Evolutionary conservation across 2,888 invertebrate genomes (phyloP).

Genomic region (Drosophila niveifrons): DNA sequence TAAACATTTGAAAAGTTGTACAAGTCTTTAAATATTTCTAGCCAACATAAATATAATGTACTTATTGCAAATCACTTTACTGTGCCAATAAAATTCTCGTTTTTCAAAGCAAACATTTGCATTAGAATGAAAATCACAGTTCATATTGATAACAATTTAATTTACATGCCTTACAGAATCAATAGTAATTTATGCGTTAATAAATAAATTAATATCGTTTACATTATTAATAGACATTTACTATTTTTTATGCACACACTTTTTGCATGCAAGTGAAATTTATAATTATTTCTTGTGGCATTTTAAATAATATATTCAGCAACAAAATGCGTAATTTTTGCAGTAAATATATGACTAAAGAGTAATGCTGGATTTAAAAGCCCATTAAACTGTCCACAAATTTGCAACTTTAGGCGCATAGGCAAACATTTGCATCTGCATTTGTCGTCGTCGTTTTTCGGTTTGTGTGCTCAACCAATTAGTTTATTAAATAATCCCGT

Average conservation of each 20-base stretch:
- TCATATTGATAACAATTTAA: not conserved
- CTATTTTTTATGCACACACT: not conserved
- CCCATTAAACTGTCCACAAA: slow-evolving; percentile 23
- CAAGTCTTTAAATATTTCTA: too few relatives aligned
- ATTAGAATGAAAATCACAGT: not conserved
- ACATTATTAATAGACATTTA: not conserved
- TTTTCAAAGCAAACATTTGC: not conserved
- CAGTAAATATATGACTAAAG: slow-evolving; percentile 6
- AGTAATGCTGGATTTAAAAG: not conserved
- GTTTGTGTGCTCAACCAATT: slow-evolving; percentile 33
- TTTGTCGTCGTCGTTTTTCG: slow-evolving; percentile 1
- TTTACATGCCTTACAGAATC: not conserved
- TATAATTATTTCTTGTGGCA: slow-evolving; percentile 6
- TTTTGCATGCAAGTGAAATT: not conserved
- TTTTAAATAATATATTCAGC: not conserved
- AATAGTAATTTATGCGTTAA: not conserved
- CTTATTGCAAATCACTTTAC: too few relatives aligned
- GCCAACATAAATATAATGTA: too few relatives aligned
- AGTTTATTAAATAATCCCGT: slow-evolving; percentile 30
- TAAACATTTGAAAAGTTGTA: too few relatives aligned
- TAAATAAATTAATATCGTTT: not conserved
- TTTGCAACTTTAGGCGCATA: not conserved
- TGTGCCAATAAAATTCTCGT: not conserved
- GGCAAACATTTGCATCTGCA: not conserved
- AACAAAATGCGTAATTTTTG: not conserved